Base-by-base conservation (phyloP, 2,888 invertebrate genomes). In the Flexamia atlantica region DNA sequence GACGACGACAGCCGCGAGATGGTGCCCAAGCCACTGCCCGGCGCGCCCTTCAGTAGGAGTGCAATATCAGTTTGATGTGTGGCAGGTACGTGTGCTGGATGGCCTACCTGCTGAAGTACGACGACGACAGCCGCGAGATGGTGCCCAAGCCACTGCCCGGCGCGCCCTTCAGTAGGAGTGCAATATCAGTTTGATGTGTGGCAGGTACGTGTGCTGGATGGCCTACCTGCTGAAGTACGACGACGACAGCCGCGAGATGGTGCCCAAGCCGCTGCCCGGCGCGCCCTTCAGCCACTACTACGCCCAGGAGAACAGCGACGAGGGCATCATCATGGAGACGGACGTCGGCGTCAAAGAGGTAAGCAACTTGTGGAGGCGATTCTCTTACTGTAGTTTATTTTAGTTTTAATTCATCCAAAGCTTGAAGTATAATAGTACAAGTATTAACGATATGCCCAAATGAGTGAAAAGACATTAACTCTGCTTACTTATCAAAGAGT, bases 321-420 rank as follows among this genome's bases (percentile, higher is more conserved):
- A 96, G 88, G 96, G 96, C 7, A 94, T 95, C 86, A 94, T 95
- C 90, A 95, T 96, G 94, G 95, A 95, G 89, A 96, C 96, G 5
- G 93, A 94, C 87, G 91, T 96, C 64, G 93, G 94, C 17, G 94
- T 95, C 30, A 94, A 94, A 89, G 95, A 95, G 90, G 94, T 94
- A 87, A 90, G 89, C 85, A n/a, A n/a, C n/a, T n/a, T n/a, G n/a
- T n/a, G n/a, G n/a, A n/a, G n/a, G n/a, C n/a, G n/a, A n/a, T n/a
- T n/a, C n/a, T n/a, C n/a, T n/a, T n/a, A n/a, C n/a, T n/a, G n/a
- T n/a, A n/a, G n/a, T n/a, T n/a, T n/a, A n/a, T n/a, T n/a, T n/a
- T n/a, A n/a, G n/a, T n/a, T n/a, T n/a, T n/a, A n/a, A n/a, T n/a
- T n/a, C n/a, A n/a, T n/a, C n/a, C n/a, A n/a, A n/a, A n/a, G n/a